Evolutionary conservation across 2,113 vertebrate genomes (phyloP).

Genomic region (Odocoileus hemionus): DNA sequence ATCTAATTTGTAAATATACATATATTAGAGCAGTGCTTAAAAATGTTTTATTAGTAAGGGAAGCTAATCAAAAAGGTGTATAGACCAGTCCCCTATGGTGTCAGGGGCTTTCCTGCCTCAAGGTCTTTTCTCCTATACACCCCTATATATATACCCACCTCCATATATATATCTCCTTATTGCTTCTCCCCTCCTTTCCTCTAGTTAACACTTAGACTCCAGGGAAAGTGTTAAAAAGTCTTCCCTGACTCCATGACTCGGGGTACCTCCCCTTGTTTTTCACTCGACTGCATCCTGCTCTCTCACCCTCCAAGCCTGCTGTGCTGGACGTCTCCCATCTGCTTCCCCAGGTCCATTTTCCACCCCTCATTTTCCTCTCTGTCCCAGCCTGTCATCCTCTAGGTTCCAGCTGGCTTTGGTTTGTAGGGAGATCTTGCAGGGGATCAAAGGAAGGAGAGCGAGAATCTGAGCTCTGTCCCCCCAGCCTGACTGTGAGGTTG

Average conservation of each 20-base stretch:
- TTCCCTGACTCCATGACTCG: not conserved
- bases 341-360: not conserved
- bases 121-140: not conserved
- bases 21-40: not conserved
- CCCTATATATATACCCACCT: not conserved
- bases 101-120: not conserved
- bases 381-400: not conserved
- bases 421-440: not conserved
- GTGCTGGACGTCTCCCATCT: not conserved
- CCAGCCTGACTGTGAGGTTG: not conserved
- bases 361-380: not conserved
- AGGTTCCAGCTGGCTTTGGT: not conserved
- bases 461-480: not conserved
- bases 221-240: not conserved
- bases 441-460: not conserved
- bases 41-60: not conserved
- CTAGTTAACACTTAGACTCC: not conserved
- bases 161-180: not conserved
- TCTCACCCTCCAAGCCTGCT: not conserved
- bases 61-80: not conserved
- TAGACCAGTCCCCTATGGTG: not conserved
- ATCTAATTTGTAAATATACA: not conserved
- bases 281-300: too few relatives aligned
- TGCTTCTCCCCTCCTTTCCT: not conserved
- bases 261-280: not conserved